Conservation (phyloP, 2,113 vertebrate genomes). For the Toxostoma redivivum region DNA sequence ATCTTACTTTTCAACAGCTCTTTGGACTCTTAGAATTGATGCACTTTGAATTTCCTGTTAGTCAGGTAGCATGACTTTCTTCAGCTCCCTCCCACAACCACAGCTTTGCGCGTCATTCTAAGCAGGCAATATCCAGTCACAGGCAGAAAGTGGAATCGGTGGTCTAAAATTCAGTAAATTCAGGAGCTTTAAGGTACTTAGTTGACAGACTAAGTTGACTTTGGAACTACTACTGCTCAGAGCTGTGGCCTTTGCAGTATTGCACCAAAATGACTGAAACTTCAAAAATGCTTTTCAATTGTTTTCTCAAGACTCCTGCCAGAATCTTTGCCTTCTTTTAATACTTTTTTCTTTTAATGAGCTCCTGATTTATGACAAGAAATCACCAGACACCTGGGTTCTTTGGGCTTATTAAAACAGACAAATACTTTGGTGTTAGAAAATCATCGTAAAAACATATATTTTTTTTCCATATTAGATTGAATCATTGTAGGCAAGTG, state of each 20-base stretch:
- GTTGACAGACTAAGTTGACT: background rate
- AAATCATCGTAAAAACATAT: background rate
- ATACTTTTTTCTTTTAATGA: slow-evolving; percentile 64
- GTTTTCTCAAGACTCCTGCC: slow-evolving; percentile 42
- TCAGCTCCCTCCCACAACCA: slow-evolving; percentile 48
- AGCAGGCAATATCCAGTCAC: slow-evolving; percentile 38
- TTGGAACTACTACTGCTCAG: slow-evolving; percentile 1
- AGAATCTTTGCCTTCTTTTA: slow-evolving; percentile 18
- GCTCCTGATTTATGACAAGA: slow-evolving; percentile 68
- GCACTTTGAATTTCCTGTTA: slow-evolving; percentile 70
- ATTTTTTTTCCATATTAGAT: slow-evolving; percentile 54
- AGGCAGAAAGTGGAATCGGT: background rate
- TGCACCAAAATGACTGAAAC: slow-evolving; percentile 30
- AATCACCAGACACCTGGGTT: slow-evolving; percentile 64
- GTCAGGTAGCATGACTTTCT: slow-evolving; percentile 66
- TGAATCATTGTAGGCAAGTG: slow-evolving; percentile 11
- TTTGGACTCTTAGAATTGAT: slow-evolving; percentile 59
- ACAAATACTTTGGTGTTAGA: slow-evolving; percentile 53
- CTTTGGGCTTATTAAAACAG: slow-evolving; percentile 69
- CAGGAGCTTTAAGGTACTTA: slow-evolving; percentile 19
- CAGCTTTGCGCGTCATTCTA: slow-evolving; percentile 10
- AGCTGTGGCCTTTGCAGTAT: background rate
- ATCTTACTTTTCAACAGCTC: slow-evolving; percentile 73
- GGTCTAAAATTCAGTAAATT: slow-evolving; percentile 14
- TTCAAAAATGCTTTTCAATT: slow-evolving; percentile 33